A percentile compares a stretch with the other conserved stretches of the same genome.
These are phyloP conservation scores for Merluccius polli DNA, from an alignment of 2,797 vertebrate species.

Conservation along the genomic window DNA sequence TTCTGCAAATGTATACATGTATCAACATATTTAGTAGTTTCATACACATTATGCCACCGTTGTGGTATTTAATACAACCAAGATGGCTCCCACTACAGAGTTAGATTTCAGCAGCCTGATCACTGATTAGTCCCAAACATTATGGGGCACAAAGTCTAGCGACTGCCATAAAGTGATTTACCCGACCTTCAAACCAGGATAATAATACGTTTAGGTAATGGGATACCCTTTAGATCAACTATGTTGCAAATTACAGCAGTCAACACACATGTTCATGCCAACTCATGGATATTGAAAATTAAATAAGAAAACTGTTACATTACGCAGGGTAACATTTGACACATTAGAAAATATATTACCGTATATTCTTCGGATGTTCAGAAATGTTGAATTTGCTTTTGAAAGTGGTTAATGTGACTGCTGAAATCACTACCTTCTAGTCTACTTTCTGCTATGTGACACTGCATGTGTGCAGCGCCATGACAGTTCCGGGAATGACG, in stretches of 20 bases:
- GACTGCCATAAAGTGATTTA: not conserved
- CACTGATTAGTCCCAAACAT: not conserved
- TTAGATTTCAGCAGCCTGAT: not conserved
- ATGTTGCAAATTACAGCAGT: not conserved
- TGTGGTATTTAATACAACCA: not conserved
- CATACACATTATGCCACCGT: not conserved
- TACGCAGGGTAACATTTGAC: not conserved
- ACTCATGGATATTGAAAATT: not conserved
- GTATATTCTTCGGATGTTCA: slow-evolving; percentile 4
- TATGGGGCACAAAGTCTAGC: not conserved
- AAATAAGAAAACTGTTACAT: not conserved
- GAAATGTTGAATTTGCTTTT: not conserved
- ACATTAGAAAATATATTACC: not conserved
- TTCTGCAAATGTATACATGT: not conserved
- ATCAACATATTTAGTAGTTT: not conserved
- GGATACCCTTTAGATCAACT: not conserved
- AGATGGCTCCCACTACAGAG: not conserved
- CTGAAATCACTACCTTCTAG: not conserved
- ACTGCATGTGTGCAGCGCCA: slow-evolving; percentile 40
- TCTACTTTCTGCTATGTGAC: slow-evolving; percentile 4
- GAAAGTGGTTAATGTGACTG: slow-evolving; percentile 16
- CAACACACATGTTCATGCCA: not conserved
- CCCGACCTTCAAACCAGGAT: not conserved
- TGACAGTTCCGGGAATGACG: slow-evolving; percentile 55
- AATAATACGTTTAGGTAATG: not conserved